phyloP scores from a whole-genome alignment of 1,140 invertebrate genomes.

The Aphis gossypii region DNA sequence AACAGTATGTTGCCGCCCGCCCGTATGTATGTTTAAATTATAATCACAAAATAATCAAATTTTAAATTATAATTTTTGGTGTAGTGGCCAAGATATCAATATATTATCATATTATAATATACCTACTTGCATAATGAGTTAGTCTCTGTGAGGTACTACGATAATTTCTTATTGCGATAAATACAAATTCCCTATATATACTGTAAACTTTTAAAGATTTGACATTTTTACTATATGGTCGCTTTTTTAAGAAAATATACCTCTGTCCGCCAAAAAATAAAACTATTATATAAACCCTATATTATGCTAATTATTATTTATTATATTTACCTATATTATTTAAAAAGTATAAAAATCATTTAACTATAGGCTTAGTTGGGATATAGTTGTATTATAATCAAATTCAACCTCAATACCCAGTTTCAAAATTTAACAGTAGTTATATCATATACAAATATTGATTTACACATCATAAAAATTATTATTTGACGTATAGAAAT shows the following conservation, averaged over 20 bases:
- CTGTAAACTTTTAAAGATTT: neutral
- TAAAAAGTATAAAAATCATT: neutral
- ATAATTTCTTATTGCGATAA: neutral
- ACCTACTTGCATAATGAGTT: neutral
- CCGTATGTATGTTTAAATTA: neutral
- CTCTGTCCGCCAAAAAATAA: neutral
- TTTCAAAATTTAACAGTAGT: neutral
- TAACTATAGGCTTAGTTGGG: neutral
- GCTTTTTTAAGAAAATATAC: neutral
- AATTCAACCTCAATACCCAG: neutral
- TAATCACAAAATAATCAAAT: neutral
- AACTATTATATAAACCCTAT: neutral
- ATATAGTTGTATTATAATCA: neutral
- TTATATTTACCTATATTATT: neutral
- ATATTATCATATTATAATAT: too few species aligned
- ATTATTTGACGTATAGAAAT: neutral
- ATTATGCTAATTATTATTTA: neutral
- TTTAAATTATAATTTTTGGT: neutral
- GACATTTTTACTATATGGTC: neutral
- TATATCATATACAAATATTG: neutral
- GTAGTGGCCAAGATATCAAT: too few species aligned
- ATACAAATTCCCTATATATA: neutral
- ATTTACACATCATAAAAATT: neutral
- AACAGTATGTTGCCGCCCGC: neutral
- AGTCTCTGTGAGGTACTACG: neutral